Evolutionary conservation across 2,797 vertebrate genomes (phyloP).

Genomic region (Sebastes minor): DNA sequence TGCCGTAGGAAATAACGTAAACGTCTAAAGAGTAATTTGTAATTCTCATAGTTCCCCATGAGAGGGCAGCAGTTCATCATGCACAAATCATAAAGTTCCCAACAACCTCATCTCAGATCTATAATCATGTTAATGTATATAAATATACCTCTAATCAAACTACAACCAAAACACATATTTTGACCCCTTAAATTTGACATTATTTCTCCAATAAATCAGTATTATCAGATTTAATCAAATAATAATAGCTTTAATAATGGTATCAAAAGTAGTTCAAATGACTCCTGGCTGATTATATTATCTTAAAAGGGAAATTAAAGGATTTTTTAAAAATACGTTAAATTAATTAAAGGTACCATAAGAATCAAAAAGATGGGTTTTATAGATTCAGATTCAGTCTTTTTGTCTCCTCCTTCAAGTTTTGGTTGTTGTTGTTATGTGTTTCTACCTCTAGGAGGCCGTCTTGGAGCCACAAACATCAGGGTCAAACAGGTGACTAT

Average conservation of each 20-base stretch:
- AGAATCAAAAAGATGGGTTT: background rate
- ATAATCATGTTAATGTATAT: background rate
- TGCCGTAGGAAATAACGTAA: background rate
- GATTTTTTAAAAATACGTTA: background rate
- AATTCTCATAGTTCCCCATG: background rate
- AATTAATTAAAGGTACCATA: background rate
- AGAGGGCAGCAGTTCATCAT: conserved; percentile 13
- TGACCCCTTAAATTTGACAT: background rate
- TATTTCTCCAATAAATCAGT: background rate
- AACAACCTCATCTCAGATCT: background rate
- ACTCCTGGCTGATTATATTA: background rate
- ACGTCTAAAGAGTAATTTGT: background rate
- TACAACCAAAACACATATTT: background rate
- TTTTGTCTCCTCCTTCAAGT: no score
- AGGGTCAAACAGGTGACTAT: background rate
- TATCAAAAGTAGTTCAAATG: background rate
- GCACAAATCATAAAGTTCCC: background rate
- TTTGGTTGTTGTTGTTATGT: background rate
- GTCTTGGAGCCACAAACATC: no score
- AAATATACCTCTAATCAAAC: background rate
- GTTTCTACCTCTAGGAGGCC: background rate
- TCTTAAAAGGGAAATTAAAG: background rate
- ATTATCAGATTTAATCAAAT: background rate
- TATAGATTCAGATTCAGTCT: background rate
- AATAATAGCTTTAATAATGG: background rate